Evolutionary conservation across 2,888 invertebrate genomes (phyloP).

Genomic region (Mesorhabditis spiculigera): DNA sequence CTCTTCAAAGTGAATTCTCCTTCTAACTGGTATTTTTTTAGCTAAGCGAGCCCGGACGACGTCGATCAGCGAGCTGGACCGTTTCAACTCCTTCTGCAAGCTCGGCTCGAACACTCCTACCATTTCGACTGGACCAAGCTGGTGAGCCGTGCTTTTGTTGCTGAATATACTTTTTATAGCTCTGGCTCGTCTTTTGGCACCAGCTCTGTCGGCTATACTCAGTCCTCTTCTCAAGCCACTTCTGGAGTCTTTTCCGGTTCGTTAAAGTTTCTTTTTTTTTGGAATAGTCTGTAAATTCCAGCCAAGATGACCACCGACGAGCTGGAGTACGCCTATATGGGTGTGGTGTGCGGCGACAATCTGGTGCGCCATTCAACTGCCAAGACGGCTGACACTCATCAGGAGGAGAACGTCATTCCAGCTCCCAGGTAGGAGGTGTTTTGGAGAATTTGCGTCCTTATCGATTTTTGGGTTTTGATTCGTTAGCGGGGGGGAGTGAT

Average conservation of each 20-base stretch:
- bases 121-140: too few relatives aligned
- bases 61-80: too few relatives aligned
- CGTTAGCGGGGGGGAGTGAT: too few relatives aligned
- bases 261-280: too few relatives aligned
- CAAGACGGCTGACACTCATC: not conserved
- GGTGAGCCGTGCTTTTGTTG: too few relatives aligned
- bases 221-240: not conserved
- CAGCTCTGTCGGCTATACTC: not conserved
- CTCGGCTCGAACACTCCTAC: too few relatives aligned
- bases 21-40: too few relatives aligned
- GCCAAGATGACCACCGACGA: not conserved
- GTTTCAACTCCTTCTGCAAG: too few relatives aligned
- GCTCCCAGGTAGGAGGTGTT: not conserved
- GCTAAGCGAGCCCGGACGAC: too few relatives aligned
- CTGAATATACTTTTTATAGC: not conserved
- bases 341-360: not conserved
- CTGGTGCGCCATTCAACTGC: not conserved
- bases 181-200: not conserved
- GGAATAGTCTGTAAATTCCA: not conserved
- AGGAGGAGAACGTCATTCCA: conserved; percentile 4
- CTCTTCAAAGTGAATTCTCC: too few relatives aligned
- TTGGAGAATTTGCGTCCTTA: too few relatives aligned
- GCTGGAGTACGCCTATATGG: not conserved
- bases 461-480: too few relatives aligned
- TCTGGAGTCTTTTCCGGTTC: not conserved